A percentile compares a stretch with the other conserved stretches of the same genome.
Conservation (phyloP, 2,797 vertebrate genomes). For the Silurus aristotelis region DNA sequence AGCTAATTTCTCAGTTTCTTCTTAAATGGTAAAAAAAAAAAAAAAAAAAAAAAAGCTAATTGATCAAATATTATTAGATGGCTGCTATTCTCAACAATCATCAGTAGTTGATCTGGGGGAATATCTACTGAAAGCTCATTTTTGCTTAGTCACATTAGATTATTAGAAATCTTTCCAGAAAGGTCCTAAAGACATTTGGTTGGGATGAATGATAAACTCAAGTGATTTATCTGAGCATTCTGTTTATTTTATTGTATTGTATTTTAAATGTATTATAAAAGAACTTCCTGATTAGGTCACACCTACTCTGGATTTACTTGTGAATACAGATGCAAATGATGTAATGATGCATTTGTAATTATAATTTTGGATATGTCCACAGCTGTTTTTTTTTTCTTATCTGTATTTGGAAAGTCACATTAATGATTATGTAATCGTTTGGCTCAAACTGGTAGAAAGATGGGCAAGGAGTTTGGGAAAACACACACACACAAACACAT, state of each 20-base stretch:
- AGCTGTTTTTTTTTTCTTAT: not conserved
- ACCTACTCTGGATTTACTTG: not conserved
- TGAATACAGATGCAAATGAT: not conserved
- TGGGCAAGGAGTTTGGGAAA: not conserved
- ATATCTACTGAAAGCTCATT: not conserved
- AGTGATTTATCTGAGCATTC: not conserved
- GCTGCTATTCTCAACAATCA: not conserved
- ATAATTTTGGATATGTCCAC: not conserved
- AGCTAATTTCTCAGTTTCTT: not conserved
- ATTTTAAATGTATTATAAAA: not conserved
- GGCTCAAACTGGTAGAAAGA: not conserved
- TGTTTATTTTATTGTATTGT: too few species aligned
- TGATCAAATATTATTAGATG: not conserved
- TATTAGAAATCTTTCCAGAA: not conserved
- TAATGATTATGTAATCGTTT: constrained; percentile 2
- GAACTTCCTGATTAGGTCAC: not conserved
- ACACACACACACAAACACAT: not conserved
- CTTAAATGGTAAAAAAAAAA: not conserved
- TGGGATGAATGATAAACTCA: not conserved
- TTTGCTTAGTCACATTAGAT: not conserved
- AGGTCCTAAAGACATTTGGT: not conserved
- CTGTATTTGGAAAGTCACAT: not conserved
- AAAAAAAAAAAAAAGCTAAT: not conserved
- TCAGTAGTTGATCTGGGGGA: not conserved
- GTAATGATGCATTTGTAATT: too few species aligned